A percentile compares a stretch with the other conserved stretches of the same genome.
Evolutionary conservation across 2,113 vertebrate species (phyloP).

Genomic region (Oreochromis aureus): DNA sequence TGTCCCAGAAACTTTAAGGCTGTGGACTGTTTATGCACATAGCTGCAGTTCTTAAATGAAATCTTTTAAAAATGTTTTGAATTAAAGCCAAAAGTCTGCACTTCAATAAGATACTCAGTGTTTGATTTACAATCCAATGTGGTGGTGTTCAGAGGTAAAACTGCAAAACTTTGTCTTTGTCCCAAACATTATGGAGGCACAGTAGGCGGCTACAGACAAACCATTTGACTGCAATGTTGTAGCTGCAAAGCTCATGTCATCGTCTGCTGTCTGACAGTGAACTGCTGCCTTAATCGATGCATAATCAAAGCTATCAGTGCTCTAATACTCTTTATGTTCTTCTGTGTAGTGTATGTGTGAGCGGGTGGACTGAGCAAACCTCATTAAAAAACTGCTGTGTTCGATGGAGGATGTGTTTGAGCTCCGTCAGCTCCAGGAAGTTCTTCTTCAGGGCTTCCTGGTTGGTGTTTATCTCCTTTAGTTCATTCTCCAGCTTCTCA

Average conservation of each 20-base stretch:
- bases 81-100: not conserved
- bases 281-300: not conserved
- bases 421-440: conserved; percentile 94
- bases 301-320: not conserved
- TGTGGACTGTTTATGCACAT: not conserved
- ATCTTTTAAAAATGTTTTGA: not conserved
- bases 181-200: not conserved
- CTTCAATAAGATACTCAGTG: not conserved
- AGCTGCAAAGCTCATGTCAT: not conserved
- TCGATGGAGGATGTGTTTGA: conserved; percentile 95
- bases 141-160: not conserved
- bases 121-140: not conserved
- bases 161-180: not conserved
- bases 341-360: not conserved
- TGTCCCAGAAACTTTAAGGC: not conserved
- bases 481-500: conserved; percentile 97
- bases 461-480: conserved; percentile 99
- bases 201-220: not conserved
- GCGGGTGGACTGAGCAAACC: conserved; percentile 68
- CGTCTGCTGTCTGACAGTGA: not conserved
- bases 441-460: conserved; percentile 98
- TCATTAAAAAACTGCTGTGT: conserved; percentile 99
- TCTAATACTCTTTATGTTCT: not conserved
- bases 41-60: not conserved
- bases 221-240: not conserved